Conservation (phyloP, 1,140 invertebrate species). For the Sitobion miscanthi region DNA sequence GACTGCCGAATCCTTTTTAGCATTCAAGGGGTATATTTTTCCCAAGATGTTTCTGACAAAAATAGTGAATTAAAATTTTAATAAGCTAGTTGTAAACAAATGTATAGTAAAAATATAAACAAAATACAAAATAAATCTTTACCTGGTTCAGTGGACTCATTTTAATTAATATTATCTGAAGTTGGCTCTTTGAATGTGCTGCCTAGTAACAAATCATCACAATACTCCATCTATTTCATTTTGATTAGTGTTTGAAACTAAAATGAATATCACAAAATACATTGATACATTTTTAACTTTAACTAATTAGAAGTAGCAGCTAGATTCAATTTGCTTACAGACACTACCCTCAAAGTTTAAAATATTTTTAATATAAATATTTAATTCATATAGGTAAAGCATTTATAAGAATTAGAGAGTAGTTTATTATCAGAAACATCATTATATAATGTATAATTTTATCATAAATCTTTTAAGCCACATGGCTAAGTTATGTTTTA, state of each 20-base stretch:
- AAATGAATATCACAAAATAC: no score
- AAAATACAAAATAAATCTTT: not conserved
- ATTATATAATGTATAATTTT: no score
- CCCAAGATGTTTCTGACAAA: not conserved
- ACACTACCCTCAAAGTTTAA: no score
- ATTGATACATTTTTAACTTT: not conserved
- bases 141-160: not conserved
- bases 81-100: not conserved
- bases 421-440: no score
- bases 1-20: not conserved
- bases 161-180: not conserved
- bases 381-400: no score
- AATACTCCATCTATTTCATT: not conserved
- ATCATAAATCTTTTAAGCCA: no score
- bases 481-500: no score
- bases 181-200: not conserved
- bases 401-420: no score
- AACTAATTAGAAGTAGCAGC: not conserved
- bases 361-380: no score
- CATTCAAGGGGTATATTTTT: not conserved
- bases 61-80: not conserved
- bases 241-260: no score
- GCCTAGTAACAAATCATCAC: not conserved
- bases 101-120: not conserved
- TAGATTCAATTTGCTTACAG: no score